Conservation (phyloP, 2,797 vertebrate species). For the Acanthurus leucopareius region DNA sequence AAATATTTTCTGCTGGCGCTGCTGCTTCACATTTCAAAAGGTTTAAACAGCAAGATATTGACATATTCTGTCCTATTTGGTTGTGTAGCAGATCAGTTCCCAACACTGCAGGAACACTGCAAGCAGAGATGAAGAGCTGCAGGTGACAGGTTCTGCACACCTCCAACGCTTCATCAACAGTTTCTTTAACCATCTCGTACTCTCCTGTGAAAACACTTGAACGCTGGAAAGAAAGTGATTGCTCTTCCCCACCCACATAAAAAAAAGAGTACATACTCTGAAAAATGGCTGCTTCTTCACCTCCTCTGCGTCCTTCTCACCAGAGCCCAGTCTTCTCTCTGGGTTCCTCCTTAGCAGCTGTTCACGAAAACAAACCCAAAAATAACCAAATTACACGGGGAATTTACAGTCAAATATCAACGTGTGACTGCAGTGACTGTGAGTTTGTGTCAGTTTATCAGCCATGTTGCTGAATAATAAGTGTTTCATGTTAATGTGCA, state of each 20-base stretch:
- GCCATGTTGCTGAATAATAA: constrained; percentile 1
- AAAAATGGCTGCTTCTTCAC: constrained; percentile 96
- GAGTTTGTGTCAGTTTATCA: constrained; percentile 5
- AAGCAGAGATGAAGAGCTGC: not conserved
- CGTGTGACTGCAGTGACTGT: not conserved
- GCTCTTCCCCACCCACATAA: not conserved
- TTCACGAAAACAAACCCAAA: constrained; percentile 31
- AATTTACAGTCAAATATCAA: not conserved
- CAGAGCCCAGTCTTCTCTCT: constrained; percentile 90
- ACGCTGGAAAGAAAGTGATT: not conserved
- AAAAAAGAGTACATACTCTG: constrained; percentile 80
- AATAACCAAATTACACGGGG: not conserved
- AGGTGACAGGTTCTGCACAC: not conserved
- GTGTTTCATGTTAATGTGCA: constrained; percentile 5
- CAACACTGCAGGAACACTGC: not conserved
- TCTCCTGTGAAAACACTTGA: not conserved
- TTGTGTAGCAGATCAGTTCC: too few relatives aligned
- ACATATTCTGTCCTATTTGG: not conserved
- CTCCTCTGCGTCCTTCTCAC: constrained; percentile 94
- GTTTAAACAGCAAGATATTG: not conserved
- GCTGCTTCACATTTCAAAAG: not conserved
- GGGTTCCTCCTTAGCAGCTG: constrained; percentile 91
- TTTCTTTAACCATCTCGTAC: not conserved
- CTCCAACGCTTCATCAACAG: not conserved
- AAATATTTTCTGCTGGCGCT: not conserved